A percentile compares a stretch with the other conserved stretches of the same genome.
Evolutionary conservation across 2,888 invertebrate genomes (phyloP).

Genomic region (Abscondita cerata): DNA sequence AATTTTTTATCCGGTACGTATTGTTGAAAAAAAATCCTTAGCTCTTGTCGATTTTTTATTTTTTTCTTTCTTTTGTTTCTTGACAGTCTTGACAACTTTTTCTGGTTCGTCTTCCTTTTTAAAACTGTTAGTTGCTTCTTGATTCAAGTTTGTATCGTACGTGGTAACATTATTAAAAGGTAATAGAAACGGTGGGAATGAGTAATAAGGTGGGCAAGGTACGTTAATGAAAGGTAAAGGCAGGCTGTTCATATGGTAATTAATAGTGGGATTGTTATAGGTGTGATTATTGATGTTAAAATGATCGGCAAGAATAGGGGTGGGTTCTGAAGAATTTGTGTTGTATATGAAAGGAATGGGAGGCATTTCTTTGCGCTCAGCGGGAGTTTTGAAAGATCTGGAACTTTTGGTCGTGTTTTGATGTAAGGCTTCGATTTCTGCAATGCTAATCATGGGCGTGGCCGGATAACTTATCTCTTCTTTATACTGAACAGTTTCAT

Average conservation of each 20-base stretch:
- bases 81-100: neutral
- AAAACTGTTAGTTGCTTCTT: neutral
- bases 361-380: constrained; percentile 55
- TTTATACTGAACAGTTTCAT: constrained; percentile 13
- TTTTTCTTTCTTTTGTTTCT: constrained; percentile 11
- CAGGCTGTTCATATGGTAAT: constrained; percentile 50
- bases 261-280: constrained; percentile 53
- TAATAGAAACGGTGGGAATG: constrained; percentile 40
- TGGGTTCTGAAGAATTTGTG: constrained; percentile 36
- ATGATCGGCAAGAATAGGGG: constrained; percentile 47
- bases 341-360: constrained; percentile 42
- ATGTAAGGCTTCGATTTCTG: constrained; percentile 51
- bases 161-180: constrained; percentile 39
- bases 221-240: constrained; percentile 42
- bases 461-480: constrained; percentile 56
- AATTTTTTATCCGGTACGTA: constrained; percentile 5
- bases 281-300: constrained; percentile 51
- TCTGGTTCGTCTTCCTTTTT: neutral
- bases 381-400: constrained; percentile 53
- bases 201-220: constrained; percentile 41
- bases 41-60: neutral
- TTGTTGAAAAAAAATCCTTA: constrained; percentile 6
- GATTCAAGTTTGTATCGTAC: neutral
- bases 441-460: constrained; percentile 55
- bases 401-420: constrained; percentile 27